phyloP scores from a whole-genome alignment of 2,888 invertebrate genomes.

The Troilus luridus region DNA sequence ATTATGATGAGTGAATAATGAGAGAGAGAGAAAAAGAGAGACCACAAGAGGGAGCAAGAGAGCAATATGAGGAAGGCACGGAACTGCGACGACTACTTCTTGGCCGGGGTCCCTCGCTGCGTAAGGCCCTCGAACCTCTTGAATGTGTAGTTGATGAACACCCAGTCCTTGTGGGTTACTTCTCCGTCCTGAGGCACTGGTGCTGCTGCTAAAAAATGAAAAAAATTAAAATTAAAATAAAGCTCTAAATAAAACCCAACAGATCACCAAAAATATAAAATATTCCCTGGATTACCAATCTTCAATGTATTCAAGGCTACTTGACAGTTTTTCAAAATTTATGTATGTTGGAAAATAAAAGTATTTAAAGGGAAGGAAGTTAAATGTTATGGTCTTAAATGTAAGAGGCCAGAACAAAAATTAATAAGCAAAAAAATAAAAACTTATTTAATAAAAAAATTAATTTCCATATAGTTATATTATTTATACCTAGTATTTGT shows the following conservation, averaged over 20 bases:
- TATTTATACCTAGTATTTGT: too few species aligned
- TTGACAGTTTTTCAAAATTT: too few species aligned
- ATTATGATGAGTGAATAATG: constrained; percentile 11
- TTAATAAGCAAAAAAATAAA: too few species aligned
- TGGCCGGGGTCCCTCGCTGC: constrained; percentile 87
- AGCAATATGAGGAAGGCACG: constrained; percentile 51
- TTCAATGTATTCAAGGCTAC: too few species aligned
- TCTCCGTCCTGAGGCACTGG: constrained; percentile 92
- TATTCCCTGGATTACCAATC: too few species aligned
- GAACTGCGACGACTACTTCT: constrained; percentile 74
- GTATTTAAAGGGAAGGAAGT: too few species aligned
- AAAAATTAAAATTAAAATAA: not conserved
- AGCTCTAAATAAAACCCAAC: not conserved
- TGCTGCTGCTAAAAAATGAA: constrained; percentile 77
- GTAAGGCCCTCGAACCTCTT: constrained; percentile 98
- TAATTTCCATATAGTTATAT: too few species aligned
- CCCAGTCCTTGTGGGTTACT: constrained; percentile 97
- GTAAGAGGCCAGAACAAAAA: too few species aligned
- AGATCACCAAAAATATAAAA: too few species aligned
- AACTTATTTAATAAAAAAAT: too few species aligned
- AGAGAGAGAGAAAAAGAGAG: not conserved
- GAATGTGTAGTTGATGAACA: constrained; percentile 99
- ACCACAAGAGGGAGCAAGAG: constrained; percentile 24
- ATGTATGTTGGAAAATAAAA: too few species aligned
- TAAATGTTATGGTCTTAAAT: too few species aligned